Evolutionary conservation across 2,113 vertebrate genomes (phyloP), one percentile per base, ranked within the genome.

Genomic region (Limnothrissa miodon): DNA sequence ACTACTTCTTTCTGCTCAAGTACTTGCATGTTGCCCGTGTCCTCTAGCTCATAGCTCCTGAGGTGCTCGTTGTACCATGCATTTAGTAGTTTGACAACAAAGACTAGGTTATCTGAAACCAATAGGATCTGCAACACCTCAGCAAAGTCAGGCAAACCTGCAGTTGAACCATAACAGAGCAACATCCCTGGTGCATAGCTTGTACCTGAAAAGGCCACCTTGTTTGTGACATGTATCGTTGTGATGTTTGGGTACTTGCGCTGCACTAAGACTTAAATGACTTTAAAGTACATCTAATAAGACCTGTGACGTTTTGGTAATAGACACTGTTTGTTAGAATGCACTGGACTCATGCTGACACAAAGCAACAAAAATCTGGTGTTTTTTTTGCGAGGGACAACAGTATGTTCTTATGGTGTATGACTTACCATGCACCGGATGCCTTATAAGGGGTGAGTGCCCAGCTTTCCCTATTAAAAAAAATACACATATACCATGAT

Each of bases 41-140:
- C 3, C 19, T 87, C 80, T 29, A 85, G 45, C 80, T 84, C 78
- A 84, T 80, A 88, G 80, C 86, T 85, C 78, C 84, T 81, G 11
- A 87, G 25, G 83, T 85, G 81, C 83, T 87, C 78, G 62, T 88
- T 87, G 80, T 85, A 83, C 85, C 82, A 81, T 86, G 79, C 78
- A 33, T 78, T 86, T 88, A 82, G 81, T 44, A 81, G 78, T n/a
- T n/a, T n/a, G 33, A 85, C 78, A 78, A 83, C 81, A 85, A 86
- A 86, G 56, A 23, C 56, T 36, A 87, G 53, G 81, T 81, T 33
- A 44, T 79, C 13, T 45, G 5, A 81, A 82, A 86, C 78, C 80
- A 84, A 80, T 42, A 88, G 83, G 23, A 74, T 74, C 83, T 86
- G 87, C 66, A 83, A 59, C 25, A 88, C 70, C 42, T 88, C 85